These are phyloP conservation scores for Escarpia spicata DNA, from an alignment of 2,888 invertebrate species.

Conservation along the genomic window DNA sequence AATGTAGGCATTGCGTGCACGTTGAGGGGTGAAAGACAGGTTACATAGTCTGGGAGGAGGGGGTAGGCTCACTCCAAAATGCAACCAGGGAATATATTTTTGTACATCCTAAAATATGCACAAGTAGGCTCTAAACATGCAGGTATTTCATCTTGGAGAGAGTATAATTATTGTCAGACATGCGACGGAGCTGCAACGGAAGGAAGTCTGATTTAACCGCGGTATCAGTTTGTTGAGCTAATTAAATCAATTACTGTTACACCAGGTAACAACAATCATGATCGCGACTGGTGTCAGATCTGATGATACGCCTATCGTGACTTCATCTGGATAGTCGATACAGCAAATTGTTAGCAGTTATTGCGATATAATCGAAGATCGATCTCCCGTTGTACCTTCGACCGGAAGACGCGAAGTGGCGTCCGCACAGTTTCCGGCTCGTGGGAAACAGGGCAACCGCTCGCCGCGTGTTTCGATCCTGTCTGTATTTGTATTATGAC, in stretches of 20 bases:
- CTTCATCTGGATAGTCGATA: neutral
- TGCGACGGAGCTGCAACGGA: neutral
- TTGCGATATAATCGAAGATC: neutral
- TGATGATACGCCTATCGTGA: neutral
- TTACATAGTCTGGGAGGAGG: too few species aligned
- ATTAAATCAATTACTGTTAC: neutral
- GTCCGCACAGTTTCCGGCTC: neutral
- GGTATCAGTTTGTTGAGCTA: neutral
- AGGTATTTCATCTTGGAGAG: too few species aligned
- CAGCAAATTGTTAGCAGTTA: neutral
- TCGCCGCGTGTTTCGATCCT: neutral
- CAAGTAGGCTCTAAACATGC: too few species aligned
- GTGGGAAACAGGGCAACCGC: neutral
- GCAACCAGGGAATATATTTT: too few species aligned
- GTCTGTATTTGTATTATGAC: neutral
- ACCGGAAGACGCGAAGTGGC: neutral
- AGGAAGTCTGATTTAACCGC: slow-evolving; percentile 3
- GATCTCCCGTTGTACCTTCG: neutral
- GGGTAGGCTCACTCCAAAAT: too few species aligned
- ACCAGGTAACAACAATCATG: neutral
- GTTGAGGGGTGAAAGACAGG: too few species aligned
- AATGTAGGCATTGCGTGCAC: too few species aligned
- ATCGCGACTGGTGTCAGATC: neutral
- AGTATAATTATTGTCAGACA: too few species aligned
- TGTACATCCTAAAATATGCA: too few species aligned